These are phyloP conservation scores for Dasyprocta punctata DNA, from an alignment of 2,113 vertebrate species.

Conservation along the genomic window DNA sequence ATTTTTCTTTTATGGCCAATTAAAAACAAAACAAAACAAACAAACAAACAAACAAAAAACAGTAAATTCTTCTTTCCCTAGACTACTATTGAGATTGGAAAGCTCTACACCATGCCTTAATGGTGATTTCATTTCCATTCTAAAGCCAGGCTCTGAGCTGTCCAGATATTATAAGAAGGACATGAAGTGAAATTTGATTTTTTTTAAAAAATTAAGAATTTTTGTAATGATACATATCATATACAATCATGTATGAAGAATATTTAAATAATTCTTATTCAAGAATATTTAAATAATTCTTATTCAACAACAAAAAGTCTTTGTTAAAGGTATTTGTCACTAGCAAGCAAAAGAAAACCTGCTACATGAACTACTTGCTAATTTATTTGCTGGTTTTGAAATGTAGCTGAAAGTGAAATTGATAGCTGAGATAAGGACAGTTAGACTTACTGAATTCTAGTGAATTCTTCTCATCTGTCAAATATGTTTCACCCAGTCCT, in stretches of 20 bases:
- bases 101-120: too few species aligned
- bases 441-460: neutral
- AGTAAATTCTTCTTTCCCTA: neutral
- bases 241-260: neutral
- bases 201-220: neutral
- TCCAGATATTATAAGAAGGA: neutral
- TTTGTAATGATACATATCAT: neutral
- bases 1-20: neutral
- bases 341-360: neutral
- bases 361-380: neutral
- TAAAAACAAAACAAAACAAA: neutral
- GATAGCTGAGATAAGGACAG: neutral
- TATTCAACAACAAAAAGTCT: neutral
- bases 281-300: neutral
- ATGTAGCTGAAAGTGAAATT: neutral
- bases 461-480: neutral
- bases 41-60: too few species aligned
- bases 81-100: neutral
- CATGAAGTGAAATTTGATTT: neutral
- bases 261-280: neutral
- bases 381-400: constrained; percentile 19
- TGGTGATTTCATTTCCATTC: neutral
- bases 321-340: neutral
- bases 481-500: neutral
- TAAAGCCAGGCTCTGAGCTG: neutral